Conservation (phyloP, 2,888 invertebrate genomes). For the Cerceris ruficornis region DNA sequence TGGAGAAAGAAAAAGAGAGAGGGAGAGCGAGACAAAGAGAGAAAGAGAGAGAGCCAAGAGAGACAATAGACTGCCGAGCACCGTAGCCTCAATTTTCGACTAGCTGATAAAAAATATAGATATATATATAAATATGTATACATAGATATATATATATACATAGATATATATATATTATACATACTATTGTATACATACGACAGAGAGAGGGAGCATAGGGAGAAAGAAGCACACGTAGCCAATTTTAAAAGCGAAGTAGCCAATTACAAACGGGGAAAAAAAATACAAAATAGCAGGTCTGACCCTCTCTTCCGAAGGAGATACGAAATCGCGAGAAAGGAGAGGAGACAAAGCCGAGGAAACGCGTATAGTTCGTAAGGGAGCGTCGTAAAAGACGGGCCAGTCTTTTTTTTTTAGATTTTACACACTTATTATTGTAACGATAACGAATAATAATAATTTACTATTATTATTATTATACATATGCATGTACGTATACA, state of each 20-base stretch:
- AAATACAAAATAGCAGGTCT: constrained; percentile 10
- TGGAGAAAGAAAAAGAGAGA: no score
- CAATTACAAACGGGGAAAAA: constrained; percentile 31
- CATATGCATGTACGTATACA: constrained; percentile 23
- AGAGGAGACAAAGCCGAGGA: constrained; percentile 4
- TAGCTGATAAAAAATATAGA: constrained; percentile 69
- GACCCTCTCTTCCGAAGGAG: constrained; percentile 44
- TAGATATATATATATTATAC: constrained; percentile 32
- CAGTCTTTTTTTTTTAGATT: constrained; percentile 64
- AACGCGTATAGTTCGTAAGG: constrained; percentile 44
- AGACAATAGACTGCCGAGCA: constrained; percentile 81
- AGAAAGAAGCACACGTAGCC: constrained; percentile 38
- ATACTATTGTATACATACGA: constrained; percentile 34
- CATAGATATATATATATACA: constrained; percentile 25
- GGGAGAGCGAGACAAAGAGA: no score
- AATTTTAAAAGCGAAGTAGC: constrained; percentile 48
- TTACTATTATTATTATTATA: constrained; percentile 24
- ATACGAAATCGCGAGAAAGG: constrained; percentile 6
- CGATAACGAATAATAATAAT: background rate
- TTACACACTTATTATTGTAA: constrained; percentile 38
- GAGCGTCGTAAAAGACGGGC: constrained; percentile 61
- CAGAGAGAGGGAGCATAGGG: constrained; percentile 29
- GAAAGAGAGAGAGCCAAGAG: constrained; percentile 72
- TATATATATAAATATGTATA: constrained; percentile 34
- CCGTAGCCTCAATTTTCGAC: constrained; percentile 78